Conservation (phyloP, 2,113 vertebrate species). For the Girardinichthys multiradiatus region DNA sequence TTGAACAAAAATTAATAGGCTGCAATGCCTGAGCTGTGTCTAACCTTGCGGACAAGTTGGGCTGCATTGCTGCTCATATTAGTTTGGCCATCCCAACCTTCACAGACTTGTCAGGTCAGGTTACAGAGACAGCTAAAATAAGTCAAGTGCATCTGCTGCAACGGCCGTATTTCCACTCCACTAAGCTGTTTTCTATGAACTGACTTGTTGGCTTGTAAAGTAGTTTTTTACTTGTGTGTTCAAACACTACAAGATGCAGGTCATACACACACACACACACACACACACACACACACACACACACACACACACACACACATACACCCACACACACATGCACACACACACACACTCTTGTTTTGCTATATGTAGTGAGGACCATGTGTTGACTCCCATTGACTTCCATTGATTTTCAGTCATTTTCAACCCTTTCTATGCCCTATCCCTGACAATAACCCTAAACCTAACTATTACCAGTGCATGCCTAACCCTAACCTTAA, state of each 20-base stretch:
- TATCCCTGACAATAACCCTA: too few species aligned
- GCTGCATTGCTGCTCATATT: slow-evolving; percentile 66
- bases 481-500: too few species aligned
- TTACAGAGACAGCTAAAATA: slow-evolving; percentile 45
- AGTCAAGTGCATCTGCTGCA: slow-evolving; percentile 63
- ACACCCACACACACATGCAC: too few species aligned
- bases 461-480: too few species aligned
- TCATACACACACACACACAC: slow-evolving; percentile 6
- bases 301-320: too few species aligned
- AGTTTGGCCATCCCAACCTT: slow-evolving; percentile 37
- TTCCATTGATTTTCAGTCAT: too few species aligned
- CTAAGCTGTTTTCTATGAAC: slow-evolving; percentile 50
- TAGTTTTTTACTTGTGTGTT: slow-evolving; percentile 65
- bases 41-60: slow-evolving; percentile 42
- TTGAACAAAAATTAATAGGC: slow-evolving; percentile 21
- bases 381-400: too few species aligned
- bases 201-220: slow-evolving; percentile 57
- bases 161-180: slow-evolving; percentile 55
- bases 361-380: too few species aligned
- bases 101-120: slow-evolving; percentile 56
- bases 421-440: too few species aligned
- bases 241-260: slow-evolving; percentile 47
- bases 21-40: slow-evolving; percentile 14
- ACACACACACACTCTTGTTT: too few species aligned
- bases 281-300: slow-evolving; percentile 3